Conservation (phyloP, 1,140 invertebrate genomes). For the Listronotus oregonensis region DNA sequence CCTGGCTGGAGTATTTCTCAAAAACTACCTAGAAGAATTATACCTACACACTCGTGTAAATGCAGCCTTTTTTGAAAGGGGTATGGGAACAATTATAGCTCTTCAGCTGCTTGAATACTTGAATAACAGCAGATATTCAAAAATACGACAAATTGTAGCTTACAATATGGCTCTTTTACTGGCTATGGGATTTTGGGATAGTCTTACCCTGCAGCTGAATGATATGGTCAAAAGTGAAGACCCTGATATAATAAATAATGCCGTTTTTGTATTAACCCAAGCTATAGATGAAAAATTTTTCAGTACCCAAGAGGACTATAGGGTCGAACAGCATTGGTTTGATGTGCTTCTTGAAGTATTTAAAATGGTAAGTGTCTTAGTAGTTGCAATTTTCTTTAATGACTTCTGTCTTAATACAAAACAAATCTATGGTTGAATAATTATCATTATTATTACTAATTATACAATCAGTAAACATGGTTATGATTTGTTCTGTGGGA, state of each 20-base stretch:
- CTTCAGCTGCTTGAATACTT: slow-evolving; percentile 10
- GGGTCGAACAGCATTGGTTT: slow-evolving; percentile 24
- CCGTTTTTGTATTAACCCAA: slow-evolving; percentile 13
- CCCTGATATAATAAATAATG: slow-evolving; percentile 8
- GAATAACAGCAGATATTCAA: neutral
- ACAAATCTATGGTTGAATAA: too few relatives aligned
- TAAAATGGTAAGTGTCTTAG: slow-evolving; percentile 14
- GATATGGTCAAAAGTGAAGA: slow-evolving; percentile 26
- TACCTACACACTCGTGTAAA: neutral
- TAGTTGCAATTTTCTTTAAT: neutral
- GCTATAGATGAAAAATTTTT: slow-evolving; percentile 15
- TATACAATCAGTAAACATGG: too few relatives aligned
- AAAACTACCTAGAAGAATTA: slow-evolving; percentile 30
- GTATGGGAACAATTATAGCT: slow-evolving; percentile 11
- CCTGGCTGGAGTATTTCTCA: slow-evolving; percentile 28
- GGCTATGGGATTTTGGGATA: slow-evolving; percentile 23
- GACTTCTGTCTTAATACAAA: too few relatives aligned
- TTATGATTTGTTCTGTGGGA: too few relatives aligned
- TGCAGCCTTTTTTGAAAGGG: slow-evolving; percentile 4
- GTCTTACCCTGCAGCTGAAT: slow-evolving; percentile 5
- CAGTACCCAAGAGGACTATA: neutral
- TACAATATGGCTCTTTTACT: slow-evolving; percentile 7
- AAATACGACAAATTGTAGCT: slow-evolving; percentile 14
- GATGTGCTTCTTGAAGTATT: slow-evolving; percentile 22
- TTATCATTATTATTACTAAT: too few relatives aligned